These are phyloP conservation scores for Erannis defoliaria DNA, from an alignment of 2,888 invertebrate species.

Conservation along the genomic window DNA sequence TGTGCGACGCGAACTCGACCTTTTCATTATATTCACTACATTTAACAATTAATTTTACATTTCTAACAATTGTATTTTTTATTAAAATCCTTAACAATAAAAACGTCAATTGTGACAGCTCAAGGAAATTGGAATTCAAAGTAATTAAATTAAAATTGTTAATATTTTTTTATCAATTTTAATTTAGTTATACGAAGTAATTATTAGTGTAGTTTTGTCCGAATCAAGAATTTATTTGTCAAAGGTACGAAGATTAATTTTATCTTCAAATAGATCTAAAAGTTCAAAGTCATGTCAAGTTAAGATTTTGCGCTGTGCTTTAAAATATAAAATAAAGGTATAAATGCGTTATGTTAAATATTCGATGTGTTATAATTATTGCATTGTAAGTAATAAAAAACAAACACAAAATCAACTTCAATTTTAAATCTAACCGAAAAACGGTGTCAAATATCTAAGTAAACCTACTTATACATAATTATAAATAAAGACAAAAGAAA, in stretches of 20 bases:
- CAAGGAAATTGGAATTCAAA: constrained; percentile 52
- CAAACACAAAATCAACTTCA: background rate
- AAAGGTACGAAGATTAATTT: constrained; percentile 6
- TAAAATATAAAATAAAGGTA: constrained; percentile 8
- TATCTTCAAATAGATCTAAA: constrained; percentile 13
- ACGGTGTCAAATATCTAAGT: too few species aligned
- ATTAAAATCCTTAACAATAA: constrained; percentile 62
- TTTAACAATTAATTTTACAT: constrained; percentile 71
- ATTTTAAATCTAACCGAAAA: background rate
- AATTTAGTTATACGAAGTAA: constrained; percentile 14
- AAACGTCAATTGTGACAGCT: constrained; percentile 62
- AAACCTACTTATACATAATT: too few species aligned
- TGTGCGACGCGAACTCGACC: constrained; percentile 82
- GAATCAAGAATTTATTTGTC: constrained; percentile 6
- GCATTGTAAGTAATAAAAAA: constrained; percentile 2
- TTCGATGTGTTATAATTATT: constrained; percentile 31
- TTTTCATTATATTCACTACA: constrained; percentile 64
- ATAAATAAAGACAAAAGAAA: background rate
- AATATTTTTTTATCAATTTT: constrained; percentile 25
- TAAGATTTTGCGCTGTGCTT: constrained; percentile 40
- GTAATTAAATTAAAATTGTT: constrained; percentile 26
- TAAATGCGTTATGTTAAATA: constrained; percentile 25
- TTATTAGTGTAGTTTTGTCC: constrained; percentile 12
- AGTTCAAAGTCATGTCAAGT: constrained; percentile 23
- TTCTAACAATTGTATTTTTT: constrained; percentile 53